phyloP scores from a whole-genome alignment of 2,888 invertebrate genomes.

The Cheilosia grossa region DNA sequence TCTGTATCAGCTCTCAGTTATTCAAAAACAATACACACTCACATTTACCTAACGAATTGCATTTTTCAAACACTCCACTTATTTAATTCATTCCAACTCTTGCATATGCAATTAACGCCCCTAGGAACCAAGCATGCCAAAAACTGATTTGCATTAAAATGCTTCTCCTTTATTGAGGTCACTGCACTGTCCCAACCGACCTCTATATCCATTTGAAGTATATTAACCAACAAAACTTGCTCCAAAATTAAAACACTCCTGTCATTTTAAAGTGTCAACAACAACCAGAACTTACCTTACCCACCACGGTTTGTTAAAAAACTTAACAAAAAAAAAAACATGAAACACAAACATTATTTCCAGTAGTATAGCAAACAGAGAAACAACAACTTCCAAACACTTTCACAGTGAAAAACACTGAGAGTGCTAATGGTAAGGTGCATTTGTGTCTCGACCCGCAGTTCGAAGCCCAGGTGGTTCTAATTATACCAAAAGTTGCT shows the following conservation, averaged over 20 bases:
- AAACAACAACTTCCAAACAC: conserved; percentile 47
- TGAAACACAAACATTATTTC: conserved; percentile 10
- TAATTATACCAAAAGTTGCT: conserved; percentile 63
- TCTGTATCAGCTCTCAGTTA: background rate
- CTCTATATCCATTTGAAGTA: conserved; percentile 8
- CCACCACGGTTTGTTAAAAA: background rate
- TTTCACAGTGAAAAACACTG: conserved; percentile 32
- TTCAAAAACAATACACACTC: background rate
- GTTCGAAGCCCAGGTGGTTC: conserved; percentile 59
- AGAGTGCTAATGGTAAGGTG: conserved; percentile 28
- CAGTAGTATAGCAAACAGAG: conserved; percentile 19
- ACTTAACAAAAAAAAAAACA: background rate
- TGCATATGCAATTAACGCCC: conserved; percentile 41
- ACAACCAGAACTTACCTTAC: background rate
- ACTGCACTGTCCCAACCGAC: conserved; percentile 17
- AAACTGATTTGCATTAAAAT: conserved; percentile 51
- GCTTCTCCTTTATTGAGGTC: conserved; percentile 28
- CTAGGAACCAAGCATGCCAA: background rate
- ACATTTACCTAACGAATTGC: background rate
- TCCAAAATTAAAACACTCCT: conserved; percentile 28
- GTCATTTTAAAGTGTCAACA: conserved; percentile 47
- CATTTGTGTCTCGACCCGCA: conserved; percentile 30
- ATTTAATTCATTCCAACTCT: conserved; percentile 39
- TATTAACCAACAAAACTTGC: background rate
- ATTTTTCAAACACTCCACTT: conserved; percentile 12